These are phyloP conservation scores for Phaedon cochleariae DNA, from an alignment of 2,888 invertebrate genomes.

Conservation along the genomic window DNA sequence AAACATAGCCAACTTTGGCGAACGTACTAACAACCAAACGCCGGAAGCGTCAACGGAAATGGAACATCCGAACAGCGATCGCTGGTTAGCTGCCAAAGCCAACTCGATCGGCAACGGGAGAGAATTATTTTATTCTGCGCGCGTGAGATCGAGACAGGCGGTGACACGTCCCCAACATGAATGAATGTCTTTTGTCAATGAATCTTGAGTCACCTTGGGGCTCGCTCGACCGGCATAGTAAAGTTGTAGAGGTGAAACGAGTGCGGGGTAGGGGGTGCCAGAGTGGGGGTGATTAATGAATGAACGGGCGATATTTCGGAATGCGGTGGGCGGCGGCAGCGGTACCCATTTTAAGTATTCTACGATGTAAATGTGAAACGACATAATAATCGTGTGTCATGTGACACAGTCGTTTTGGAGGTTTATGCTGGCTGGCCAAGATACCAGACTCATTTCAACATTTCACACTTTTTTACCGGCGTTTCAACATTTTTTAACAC, in stretches of 20 bases:
- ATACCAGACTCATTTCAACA: too few species aligned
- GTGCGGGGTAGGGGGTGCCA: neutral
- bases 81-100: neutral
- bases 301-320: conserved; percentile 1
- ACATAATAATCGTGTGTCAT: too few species aligned
- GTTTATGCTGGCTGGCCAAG: too few species aligned
- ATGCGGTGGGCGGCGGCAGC: neutral
- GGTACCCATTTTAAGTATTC: neutral
- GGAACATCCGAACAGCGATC: neutral
- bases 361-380: neutral
- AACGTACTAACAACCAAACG: neutral
- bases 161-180: conserved; percentile 24
- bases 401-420: neutral
- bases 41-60: neutral
- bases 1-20: too few species aligned
- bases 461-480: too few species aligned
- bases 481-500: too few species aligned
- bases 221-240: conserved; percentile 18
- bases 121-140: too few species aligned
- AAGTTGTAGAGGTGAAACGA: conserved; percentile 17
- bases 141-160: neutral
- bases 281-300: neutral
- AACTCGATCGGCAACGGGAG: too few species aligned
- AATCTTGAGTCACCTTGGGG: conserved; percentile 31
- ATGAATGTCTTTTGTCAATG: conserved; percentile 29